Evolutionary conservation across 2,797 vertebrate species (phyloP), one percentile per base, ranked within the genome.

Genomic region (Loriculus beryllinus): DNA sequence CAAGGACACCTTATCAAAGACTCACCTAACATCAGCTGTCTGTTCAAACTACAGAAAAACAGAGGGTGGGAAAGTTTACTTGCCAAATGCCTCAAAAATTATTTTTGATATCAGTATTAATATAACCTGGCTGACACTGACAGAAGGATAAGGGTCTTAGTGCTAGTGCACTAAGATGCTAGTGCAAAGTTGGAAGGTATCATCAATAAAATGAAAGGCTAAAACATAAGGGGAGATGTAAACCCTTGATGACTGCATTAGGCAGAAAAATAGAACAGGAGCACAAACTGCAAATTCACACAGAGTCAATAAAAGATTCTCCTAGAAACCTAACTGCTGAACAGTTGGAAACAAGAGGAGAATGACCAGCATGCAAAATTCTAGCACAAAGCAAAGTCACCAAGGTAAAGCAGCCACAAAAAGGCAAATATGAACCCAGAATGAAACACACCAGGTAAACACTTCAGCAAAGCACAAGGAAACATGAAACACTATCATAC

Each of bases 341-440:
- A 57, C 13, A 16, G 79, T 1, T 75, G 39, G 52, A 49, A 79
- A 47, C 14, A 22, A 29, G 63, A 84, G 65, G 6, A 76, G 49
- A 31, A 19, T 0, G 2, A 67, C 1, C 1, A 37, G 40, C 6
- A 64, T 0, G 0, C 14, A 0, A 25, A 45, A 57, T 7, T 31
- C 39, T 40, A 75, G 48, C 40, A 51, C 11, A 19, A 19, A 31
- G n/a, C 23, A 5, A 25, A 39, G 62, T 14, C 57, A 48, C 12
- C 39, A 21, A 47, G n/a, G 33, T 4, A 9, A 63, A 35, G 31
- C 47, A n/a, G 63, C 28, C 19, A 16, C 22, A 18, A 45, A 31
- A 33, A 60, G 40, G 35, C 23, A 67, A 42, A 67, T 5, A 4
- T 7, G 48, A 3, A 0, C 20, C 40, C 7, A 26, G 59, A 49